Percentiles rank a stretch among this genome's conserved stretches.
These are phyloP conservation scores for Leuctra nigra DNA, from an alignment of 2,888 invertebrate genomes.

Conservation along the genomic window DNA sequence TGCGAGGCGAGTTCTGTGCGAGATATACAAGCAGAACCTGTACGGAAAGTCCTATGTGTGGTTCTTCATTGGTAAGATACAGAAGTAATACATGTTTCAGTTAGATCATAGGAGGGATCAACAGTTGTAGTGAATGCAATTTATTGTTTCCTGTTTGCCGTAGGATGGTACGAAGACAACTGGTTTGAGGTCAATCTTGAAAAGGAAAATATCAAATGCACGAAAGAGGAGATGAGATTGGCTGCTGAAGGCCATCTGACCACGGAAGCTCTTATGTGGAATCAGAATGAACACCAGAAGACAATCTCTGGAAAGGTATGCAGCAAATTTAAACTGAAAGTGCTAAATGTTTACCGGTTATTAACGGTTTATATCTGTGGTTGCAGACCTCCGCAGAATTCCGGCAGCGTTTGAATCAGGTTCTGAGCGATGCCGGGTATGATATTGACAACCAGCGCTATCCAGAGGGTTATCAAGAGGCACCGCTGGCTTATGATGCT, in stretches of 20 bases:
- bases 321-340: too few relatives aligned
- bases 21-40: conserved; percentile 87
- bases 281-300: conserved; percentile 80
- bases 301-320: conserved; percentile 88
- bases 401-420: conserved; percentile 73
- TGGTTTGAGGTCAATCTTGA: conserved; percentile 92
- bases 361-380: not conserved
- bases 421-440: conserved; percentile 71
- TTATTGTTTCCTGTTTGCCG: not conserved
- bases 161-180: conserved; percentile 97
- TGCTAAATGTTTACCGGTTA: not conserved
- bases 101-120: not conserved
- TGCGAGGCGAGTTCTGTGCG: conserved; percentile 92
- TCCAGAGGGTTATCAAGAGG: conserved; percentile 95
- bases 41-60: conserved; percentile 96
- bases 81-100: not conserved
- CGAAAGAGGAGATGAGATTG: conserved; percentile 83
- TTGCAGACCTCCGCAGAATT: conserved; percentile 78
- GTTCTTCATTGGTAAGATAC: conserved; percentile 89
- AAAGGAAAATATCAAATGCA: conserved; percentile 85
- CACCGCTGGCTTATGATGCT: conserved; percentile 97
- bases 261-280: conserved; percentile 98
- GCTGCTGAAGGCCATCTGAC: conserved; percentile 97
- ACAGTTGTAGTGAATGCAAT: not conserved
- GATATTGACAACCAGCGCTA: conserved; percentile 80